Evolutionary conservation across 37 sponge, comb jelly and placozoan genomes (phyloP), one percentile per base, ranked within the genome.

Genomic region (Agelas oroides): DNA sequence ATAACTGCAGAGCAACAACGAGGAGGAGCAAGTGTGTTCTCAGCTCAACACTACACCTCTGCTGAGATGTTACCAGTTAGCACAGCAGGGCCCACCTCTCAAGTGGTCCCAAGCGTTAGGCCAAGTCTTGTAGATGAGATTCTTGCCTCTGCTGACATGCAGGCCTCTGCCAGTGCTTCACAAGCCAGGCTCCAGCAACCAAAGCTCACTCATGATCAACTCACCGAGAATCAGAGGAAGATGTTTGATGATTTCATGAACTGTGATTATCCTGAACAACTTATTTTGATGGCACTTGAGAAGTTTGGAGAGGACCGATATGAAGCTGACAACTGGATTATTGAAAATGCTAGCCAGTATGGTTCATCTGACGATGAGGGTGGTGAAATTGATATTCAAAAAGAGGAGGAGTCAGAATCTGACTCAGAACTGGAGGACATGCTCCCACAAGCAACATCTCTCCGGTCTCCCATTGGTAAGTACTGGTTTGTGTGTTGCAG

Each of bases 271-370:
- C 24, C 25, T 58, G 28, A 36, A 38, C 25, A 65, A 30, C 54
- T 76, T 1, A 40, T 76, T 17, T 58, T 85, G 24, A 57, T 53
- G 34, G 86, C 71, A 59, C 52, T 85, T 66, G 86, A 77, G 56
- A 25, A 55, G 54, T 35, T 33, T 40, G 52, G 11, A 36, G 57
- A 54, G 28, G 62, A 85, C 38, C 25, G 20, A 15, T 31, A 85
- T 53, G 86, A 69, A 12, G 55, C 77, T 59, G 23, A 21, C 0
- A 56, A 70, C 28, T 85, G 86, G 77, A 55, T 65, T 55, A 15
- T 32, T 41, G 78, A 84, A 31, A 19, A 84, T 64, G 53, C 12
- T 28, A 65, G 53, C 16, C 52, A 84, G 16, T 84, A 30, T 15
- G 66, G 36, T 39, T 71, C 2, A 28, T 15, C 20, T n/a, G 75